Conservation (phyloP, 2,888 invertebrate genomes). For the Brachycybe producta region DNA sequence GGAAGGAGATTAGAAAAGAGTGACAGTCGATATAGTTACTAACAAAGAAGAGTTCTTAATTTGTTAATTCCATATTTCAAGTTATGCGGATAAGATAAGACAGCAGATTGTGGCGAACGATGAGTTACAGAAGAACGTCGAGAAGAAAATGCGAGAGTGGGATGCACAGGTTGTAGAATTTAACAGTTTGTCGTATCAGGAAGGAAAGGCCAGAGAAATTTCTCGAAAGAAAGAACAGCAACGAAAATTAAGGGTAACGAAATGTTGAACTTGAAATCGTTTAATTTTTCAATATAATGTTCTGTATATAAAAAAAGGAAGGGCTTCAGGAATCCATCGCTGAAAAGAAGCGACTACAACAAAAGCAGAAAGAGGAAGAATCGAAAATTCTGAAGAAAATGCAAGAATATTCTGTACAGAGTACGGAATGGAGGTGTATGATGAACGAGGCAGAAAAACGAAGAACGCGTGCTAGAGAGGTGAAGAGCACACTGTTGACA, state of each 20-base stretch:
- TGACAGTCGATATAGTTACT: background rate
- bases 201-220: background rate
- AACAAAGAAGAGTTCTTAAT: background rate
- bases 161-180: background rate
- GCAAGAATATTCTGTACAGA: too few relatives aligned
- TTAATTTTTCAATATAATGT: too few relatives aligned
- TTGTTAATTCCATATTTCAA: background rate
- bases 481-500: too few relatives aligned
- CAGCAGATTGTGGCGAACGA: constrained; percentile 1
- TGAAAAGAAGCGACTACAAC: background rate
- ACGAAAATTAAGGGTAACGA: constrained; percentile 3
- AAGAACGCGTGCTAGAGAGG: too few relatives aligned
- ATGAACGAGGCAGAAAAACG: too few relatives aligned
- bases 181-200: background rate
- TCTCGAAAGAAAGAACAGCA: background rate
- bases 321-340: background rate
- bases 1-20: constrained; percentile 1
- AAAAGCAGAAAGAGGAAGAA: too few relatives aligned
- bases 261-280: too few relatives aligned
- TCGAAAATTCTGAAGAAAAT: too few relatives aligned
- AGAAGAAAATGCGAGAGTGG: constrained; percentile 1
- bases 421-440: too few relatives aligned
- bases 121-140: background rate
- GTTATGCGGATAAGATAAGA: constrained; percentile 2
- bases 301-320: background rate